A percentile compares a stretch with the other conserved stretches of the same genome.
phyloP scores from a whole-genome alignment of 2,888 invertebrate species.

The Lepeophtheirus nordmannii region DNA sequence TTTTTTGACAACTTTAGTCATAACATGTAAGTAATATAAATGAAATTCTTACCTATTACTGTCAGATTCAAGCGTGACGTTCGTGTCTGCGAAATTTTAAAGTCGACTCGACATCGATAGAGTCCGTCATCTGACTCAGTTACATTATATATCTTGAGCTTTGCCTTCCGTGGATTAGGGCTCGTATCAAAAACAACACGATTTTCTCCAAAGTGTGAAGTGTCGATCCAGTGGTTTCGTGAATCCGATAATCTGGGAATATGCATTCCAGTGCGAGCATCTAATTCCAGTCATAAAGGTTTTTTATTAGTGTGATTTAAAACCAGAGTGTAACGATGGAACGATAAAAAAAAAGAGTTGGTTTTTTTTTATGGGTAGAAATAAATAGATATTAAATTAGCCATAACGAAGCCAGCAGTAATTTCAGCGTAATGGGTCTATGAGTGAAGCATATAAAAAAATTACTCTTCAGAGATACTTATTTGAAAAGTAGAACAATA shows the following conservation, averaged over 20 bases:
- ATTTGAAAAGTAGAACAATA: too few species aligned
- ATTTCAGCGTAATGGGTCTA: too few species aligned
- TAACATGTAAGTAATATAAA: too few species aligned
- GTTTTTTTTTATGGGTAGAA: too few species aligned
- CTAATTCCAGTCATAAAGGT: neutral
- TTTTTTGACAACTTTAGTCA: too few species aligned
- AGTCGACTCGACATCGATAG: conserved; percentile 24
- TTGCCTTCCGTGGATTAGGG: conserved; percentile 2
- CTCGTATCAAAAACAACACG: conserved; percentile 23
- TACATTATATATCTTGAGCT: conserved; percentile 15
- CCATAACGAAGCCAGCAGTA: too few species aligned
- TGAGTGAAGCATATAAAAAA: too few species aligned
- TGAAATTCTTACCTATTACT: conserved; percentile 7
- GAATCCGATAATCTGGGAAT: conserved; percentile 13
- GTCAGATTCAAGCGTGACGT: conserved; percentile 19
- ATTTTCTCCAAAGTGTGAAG: conserved; percentile 15
- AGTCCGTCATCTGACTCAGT: conserved; percentile 20
- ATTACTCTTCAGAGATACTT: too few species aligned
- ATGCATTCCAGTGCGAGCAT: conserved; percentile 20
- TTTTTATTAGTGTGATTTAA: neutral
- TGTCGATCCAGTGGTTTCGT: conserved; percentile 20
- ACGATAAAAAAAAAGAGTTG: too few species aligned
- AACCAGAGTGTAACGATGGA: too few species aligned
- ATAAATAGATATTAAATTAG: too few species aligned
- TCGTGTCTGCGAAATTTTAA: conserved; percentile 23